phyloP scores from a whole-genome alignment of 2,797 vertebrate genomes.

The Poeciliopsis turneri region DNA sequence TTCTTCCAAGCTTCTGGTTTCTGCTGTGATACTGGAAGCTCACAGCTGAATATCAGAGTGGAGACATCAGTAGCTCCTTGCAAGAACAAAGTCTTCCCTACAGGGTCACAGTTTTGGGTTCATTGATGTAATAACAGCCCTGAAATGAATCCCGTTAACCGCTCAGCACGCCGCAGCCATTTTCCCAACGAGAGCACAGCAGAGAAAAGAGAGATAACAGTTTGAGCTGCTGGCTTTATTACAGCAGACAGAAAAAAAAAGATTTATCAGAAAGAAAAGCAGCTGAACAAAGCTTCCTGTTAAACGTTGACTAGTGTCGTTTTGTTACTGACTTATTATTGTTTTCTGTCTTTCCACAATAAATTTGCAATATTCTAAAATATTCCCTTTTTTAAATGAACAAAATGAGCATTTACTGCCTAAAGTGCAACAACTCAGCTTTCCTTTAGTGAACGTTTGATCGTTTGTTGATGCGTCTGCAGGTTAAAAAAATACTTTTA shows the following conservation, averaged over 20 bases:
- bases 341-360: background rate
- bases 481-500: too few species aligned
- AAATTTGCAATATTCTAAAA: background rate
- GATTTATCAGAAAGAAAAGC: background rate
- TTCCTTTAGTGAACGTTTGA: too few species aligned
- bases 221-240: slow-evolving; percentile 30
- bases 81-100: slow-evolving; percentile 2
- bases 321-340: background rate
- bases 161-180: background rate
- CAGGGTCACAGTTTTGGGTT: slow-evolving; percentile 4
- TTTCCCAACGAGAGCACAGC: background rate
- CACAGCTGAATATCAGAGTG: background rate
- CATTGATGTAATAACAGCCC: background rate
- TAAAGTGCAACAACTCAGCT: too few species aligned
- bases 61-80: background rate
- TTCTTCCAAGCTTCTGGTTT: background rate
- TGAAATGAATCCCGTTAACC: background rate
- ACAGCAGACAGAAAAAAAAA: background rate
- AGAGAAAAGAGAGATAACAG: background rate
- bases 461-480: too few species aligned
- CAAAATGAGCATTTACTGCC: too few species aligned
- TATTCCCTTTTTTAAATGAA: background rate
- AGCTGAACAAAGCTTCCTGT: background rate
- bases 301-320: background rate
- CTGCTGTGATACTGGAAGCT: background rate